Evolutionary conservation across 2,797 vertebrate genomes (phyloP), one percentile per base, ranked within the genome.

Genomic region (Sebastes itinus): DNA sequence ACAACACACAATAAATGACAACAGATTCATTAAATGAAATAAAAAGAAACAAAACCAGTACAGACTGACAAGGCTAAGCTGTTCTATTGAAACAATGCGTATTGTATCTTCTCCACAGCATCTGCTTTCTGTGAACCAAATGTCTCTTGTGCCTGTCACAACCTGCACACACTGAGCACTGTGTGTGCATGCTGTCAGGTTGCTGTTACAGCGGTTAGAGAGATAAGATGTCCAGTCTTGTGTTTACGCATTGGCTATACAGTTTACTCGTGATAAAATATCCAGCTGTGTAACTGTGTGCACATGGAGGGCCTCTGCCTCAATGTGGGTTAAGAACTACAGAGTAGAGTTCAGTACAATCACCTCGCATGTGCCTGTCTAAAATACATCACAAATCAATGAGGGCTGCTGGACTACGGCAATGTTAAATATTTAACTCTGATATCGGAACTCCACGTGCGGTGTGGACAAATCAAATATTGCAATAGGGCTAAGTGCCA

Each of bases 151-250:
- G 70, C 18, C 63, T 91, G 78, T 86, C 67, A 80, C 71, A 79
- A 78, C 59, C 61, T 75, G 55, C 38, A 81, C 67, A 77, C 74
- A 70, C 70, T 25, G 46, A 33, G 54, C 59, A 81, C 75, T 69
- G 67, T 84, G 70, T 77, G 72, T 71, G 7, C 33, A 65, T 27
- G 49, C 49, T 68, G 65, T 75, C 75, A 83, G 83, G 85, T 78
- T 92, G 89, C 87, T 85, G 86, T 81, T 85, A 90, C 88, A 92
- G 81, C 67, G 76, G 90, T 93, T 88, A 89, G 75, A 85, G 22
- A 92, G 94, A 95, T 95, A 95, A 94, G 92, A 92, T 94, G 94
- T 95, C 81, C 94, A 80, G 68, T 72, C 82, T 85, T 82, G 23
- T 94, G 92, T 95, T 94, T 93, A 85, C 75, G 23, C 65, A 80